These are phyloP conservation scores for Eretmochelys imbricata DNA, from an alignment of 2,113 vertebrate species.

Conservation along the genomic window DNA sequence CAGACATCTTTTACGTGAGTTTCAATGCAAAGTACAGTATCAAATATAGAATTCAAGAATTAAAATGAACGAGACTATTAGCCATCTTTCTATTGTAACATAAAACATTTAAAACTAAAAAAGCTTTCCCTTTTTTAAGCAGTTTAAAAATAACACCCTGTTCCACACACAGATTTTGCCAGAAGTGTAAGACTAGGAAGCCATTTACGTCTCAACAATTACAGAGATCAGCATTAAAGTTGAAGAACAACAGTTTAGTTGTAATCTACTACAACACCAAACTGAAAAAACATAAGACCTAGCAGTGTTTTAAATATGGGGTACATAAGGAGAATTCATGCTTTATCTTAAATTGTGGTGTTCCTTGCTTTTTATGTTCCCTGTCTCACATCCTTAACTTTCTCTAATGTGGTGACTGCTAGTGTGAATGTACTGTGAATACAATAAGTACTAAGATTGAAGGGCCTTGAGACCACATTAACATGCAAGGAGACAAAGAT, in stretches of 20 bases:
- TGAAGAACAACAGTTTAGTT: neutral
- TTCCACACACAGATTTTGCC: neutral
- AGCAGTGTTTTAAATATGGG: neutral
- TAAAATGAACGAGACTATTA: neutral
- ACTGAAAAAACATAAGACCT: neutral
- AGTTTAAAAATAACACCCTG: neutral
- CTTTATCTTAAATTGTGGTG: neutral
- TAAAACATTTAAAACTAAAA: neutral
- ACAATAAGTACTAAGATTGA: neutral
- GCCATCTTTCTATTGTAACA: neutral
- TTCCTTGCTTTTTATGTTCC: neutral
- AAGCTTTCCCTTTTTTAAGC: neutral
- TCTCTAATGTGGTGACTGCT: neutral
- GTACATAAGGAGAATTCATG: fast-evolving
- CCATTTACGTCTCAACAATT: neutral
- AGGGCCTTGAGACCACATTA: conserved; percentile 6
- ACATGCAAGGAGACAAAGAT: neutral
- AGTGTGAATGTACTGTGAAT: conserved; percentile 4
- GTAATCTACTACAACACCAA: neutral
- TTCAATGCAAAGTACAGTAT: neutral
- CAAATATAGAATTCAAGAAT: neutral
- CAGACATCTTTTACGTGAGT: neutral
- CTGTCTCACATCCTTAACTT: neutral
- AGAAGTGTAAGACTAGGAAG: neutral
- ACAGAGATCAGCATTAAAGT: neutral